A percentile compares a stretch with the other conserved stretches of the same genome.
Evolutionary conservation across 1,140 invertebrate genomes (phyloP).

Genomic region (Lepidurus packardi): DNA sequence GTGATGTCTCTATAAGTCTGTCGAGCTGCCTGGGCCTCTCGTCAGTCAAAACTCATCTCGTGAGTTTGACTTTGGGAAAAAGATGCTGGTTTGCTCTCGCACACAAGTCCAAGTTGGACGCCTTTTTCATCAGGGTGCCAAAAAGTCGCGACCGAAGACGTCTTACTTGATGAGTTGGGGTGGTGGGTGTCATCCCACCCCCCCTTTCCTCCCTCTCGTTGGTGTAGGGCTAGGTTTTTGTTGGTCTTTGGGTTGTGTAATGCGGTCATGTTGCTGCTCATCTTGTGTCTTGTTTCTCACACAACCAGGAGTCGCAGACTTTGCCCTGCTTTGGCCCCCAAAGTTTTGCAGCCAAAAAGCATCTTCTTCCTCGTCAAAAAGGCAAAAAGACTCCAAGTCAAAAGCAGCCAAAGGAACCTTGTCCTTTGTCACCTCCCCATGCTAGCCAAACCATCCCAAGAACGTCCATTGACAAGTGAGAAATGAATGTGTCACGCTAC

Average conservation of each 20-base stretch:
- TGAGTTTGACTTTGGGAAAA: not conserved
- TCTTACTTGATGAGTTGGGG: constrained; percentile 11
- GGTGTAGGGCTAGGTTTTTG: not conserved
- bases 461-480: constrained; percentile 21
- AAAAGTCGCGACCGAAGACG: constrained; percentile 8
- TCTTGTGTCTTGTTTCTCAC: constrained; percentile 13
- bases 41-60: constrained; percentile 18
- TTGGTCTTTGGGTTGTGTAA: constrained; percentile 9
- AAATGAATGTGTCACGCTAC: constrained; percentile 21
- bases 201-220: not conserved
- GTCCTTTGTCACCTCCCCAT: constrained; percentile 17
- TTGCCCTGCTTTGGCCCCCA: not conserved
- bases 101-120: constrained; percentile 7
- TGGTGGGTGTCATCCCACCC: not conserved
- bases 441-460: not conserved
- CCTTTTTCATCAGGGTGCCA: constrained; percentile 21
- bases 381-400: constrained; percentile 5
- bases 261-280: constrained; percentile 19
- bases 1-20: constrained; percentile 19
- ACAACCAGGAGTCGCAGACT: not conserved
- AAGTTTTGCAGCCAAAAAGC: not conserved
- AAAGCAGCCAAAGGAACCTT: constrained; percentile 10
- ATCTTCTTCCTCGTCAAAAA: constrained; percentile 13
- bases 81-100: not conserved
- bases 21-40: constrained; percentile 7